Evolutionary conservation across 2,888 invertebrate species (phyloP).

Genomic region (Phyllotreta cruciferae): DNA sequence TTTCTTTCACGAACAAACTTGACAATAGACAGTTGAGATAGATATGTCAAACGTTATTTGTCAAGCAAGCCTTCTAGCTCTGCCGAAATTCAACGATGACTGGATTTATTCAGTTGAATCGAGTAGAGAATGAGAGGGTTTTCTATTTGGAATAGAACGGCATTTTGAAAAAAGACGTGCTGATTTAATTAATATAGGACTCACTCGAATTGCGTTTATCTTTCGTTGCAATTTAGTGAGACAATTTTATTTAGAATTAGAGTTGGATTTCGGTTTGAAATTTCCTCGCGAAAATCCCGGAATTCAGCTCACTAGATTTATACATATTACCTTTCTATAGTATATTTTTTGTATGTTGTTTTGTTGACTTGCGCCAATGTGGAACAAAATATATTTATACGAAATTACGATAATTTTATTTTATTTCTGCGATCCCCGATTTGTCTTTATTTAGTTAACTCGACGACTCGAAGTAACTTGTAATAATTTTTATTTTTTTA

Average conservation of each 20-base stretch:
- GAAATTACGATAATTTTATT: conserved; percentile 51
- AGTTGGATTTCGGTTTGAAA: conserved; percentile 13
- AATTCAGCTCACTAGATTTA: conserved; percentile 51
- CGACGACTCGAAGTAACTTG: conserved; percentile 8
- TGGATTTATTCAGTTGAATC: too few relatives aligned
- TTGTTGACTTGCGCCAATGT: conserved; percentile 63
- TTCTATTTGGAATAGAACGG: conserved; percentile 29
- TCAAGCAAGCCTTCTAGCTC: too few relatives aligned
- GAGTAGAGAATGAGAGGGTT: too few relatives aligned
- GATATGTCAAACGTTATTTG: too few relatives aligned
- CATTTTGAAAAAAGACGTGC: conserved; percentile 38
- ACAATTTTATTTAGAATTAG: conserved; percentile 11
- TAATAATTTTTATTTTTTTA: conserved; percentile 32
- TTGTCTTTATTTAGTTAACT: not conserved
- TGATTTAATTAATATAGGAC: conserved; percentile 37
- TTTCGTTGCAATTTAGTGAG: conserved; percentile 29
- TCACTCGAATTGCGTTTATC: conserved; percentile 32
- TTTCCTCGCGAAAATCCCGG: not conserved
- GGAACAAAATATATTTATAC: conserved; percentile 62
- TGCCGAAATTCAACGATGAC: too few relatives aligned
- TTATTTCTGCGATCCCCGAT: conserved; percentile 40
- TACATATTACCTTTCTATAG: conserved; percentile 53
- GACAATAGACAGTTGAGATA: too few relatives aligned
- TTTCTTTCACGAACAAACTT: conserved; percentile 24
- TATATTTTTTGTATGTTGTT: conserved; percentile 61